Evolutionary conservation across 2,888 invertebrate genomes (phyloP).

Genomic region (Muschampia plurimacula): DNA sequence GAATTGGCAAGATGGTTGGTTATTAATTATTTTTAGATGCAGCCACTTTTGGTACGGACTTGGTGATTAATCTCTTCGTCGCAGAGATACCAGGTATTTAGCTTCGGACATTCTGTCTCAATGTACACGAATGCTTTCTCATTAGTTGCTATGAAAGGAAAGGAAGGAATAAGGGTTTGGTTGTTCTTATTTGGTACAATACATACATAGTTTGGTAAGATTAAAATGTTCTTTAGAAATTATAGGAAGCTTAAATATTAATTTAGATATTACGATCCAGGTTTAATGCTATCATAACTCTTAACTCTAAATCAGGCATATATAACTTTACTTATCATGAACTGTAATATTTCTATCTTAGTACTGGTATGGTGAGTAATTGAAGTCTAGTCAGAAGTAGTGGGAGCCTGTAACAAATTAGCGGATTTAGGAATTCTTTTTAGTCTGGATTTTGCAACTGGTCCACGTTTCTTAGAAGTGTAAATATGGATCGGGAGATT

Average conservation of each 20-base stretch:
- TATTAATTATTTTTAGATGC: constrained; percentile 12
- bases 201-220: constrained; percentile 4
- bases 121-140: constrained; percentile 13
- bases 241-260: constrained; percentile 22
- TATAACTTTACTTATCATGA: constrained; percentile 40
- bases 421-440: constrained; percentile 18
- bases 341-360: constrained; percentile 29
- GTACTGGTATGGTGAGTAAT: no score
- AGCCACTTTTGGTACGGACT: constrained; percentile 9
- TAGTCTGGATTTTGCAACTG: constrained; percentile 38
- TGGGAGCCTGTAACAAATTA: constrained; percentile 16
- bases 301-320: constrained; percentile 39
- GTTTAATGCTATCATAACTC: constrained; percentile 43
- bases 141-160: constrained; percentile 12
- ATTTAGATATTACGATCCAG: constrained; percentile 38
- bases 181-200: constrained; percentile 3
- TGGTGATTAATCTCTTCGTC: constrained; percentile 2
- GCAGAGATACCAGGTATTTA: constrained; percentile 17
- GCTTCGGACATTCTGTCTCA: constrained; percentile 14
- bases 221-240: constrained; percentile 9
- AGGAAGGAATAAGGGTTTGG: constrained; percentile 15
- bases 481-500: constrained; percentile 40
- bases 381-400: constrained; percentile 1
- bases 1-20: constrained; percentile 4
- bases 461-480: constrained; percentile 39